Evolutionary conservation across 2,113 vertebrate genomes (phyloP).

Genomic region (Etheostoma spectabile): DNA sequence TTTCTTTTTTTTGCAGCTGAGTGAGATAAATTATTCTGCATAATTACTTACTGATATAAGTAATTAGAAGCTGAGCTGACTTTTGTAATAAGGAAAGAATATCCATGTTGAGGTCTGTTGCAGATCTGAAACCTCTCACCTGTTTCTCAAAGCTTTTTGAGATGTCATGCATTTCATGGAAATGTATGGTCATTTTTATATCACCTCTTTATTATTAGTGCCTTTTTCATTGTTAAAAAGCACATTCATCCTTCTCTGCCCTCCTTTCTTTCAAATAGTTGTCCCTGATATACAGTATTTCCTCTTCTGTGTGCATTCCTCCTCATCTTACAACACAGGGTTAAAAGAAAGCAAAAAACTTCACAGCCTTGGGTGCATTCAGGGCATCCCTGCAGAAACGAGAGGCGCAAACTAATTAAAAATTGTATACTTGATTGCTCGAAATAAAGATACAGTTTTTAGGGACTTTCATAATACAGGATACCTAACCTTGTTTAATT

Average conservation of each 20-base stretch:
- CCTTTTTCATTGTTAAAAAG: constrained; percentile 3
- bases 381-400: no score
- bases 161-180: constrained; percentile 18
- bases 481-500: constrained; percentile 40
- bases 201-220: neutral
- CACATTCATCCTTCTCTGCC: constrained; percentile 2
- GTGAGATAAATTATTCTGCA: neutral
- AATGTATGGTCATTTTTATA: constrained; percentile 30
- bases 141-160: constrained; percentile 27
- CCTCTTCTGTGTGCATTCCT: no score
- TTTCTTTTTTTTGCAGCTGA: constrained; percentile 6
- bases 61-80: neutral
- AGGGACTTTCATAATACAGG: neutral
- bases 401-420: neutral
- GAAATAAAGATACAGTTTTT: neutral
- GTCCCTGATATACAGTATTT: no score
- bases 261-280: no score
- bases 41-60: neutral
- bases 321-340: no score
- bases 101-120: neutral
- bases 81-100: neutral
- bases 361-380: no score
- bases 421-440: neutral
- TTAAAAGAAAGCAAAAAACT: no score
- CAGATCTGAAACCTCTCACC: constrained; percentile 3